Base-by-base conservation (phyloP, 2,888 invertebrate species). In the Operophtera brumata region DNA sequence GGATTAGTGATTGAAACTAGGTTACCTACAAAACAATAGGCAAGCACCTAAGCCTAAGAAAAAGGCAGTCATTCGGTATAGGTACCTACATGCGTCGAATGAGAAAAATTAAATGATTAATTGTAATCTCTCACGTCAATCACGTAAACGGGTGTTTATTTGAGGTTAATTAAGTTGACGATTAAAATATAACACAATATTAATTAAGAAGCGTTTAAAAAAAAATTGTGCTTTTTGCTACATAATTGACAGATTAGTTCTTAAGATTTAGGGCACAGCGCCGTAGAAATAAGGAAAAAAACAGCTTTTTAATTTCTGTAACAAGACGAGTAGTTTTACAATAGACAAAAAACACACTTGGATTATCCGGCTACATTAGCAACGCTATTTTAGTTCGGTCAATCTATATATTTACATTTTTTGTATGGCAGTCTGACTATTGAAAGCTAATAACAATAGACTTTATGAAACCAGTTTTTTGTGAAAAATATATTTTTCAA, bases 51-150 rank as follows among this genome's bases (percentile, higher is more conserved):
- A 20, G 20, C 20, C 4, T 20, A 2, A 20, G 20, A 20, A 20
- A 20, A 3, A 20, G 20, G 20, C 20, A 20, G 20, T 20, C 20
- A 20, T 20, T 20, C 20, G n/a, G n/a, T 20, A 20, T 20, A 20
- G 4, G 20, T 20, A 20, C 4, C 35, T n/a, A 40, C 13, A 37
- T 47, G 32, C 42, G 42, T 53, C 53, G 43, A 6, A n/a, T 12
- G 11, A 20, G 11, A 50, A 36, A 54, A 54, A 36, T 20, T 45
- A 41, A 54, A 49, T 41, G 45, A 30, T 30, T 28, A 46, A 46
- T 46, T 30, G n/a, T 37, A 49, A 42, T 45, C 43, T 47, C 47
- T 57, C 69, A 64, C 73, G 74, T 71, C 75, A 73, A 69, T 61
- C 61, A 53, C 61, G 11, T 34, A 52, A 64, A 50, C 53, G 47